These are phyloP conservation scores for Argya squamiceps DNA, from an alignment of 2,797 vertebrate species.

Conservation along the genomic window DNA sequence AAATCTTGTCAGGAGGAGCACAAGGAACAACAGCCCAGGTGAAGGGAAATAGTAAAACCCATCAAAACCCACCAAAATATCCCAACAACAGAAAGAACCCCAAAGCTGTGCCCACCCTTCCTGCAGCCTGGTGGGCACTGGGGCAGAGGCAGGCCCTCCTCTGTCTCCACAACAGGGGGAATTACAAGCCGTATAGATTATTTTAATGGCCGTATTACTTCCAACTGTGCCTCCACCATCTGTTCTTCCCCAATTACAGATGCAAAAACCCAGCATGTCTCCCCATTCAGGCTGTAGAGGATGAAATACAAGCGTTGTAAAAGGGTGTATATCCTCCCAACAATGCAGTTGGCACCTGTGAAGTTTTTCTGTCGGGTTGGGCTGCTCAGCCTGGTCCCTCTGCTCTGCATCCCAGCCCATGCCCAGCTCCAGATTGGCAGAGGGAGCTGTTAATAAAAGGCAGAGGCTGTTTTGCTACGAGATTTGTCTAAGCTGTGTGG, in stretches of 20 bases:
- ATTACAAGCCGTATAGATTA: constrained; percentile 78
- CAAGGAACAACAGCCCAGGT: neutral
- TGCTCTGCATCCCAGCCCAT: rapidly evolving
- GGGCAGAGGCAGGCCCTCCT: constrained; percentile 15
- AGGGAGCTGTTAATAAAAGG: neutral
- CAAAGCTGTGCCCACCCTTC: neutral
- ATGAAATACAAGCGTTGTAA: constrained; percentile 75
- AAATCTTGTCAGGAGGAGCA: neutral
- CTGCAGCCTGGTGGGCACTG: neutral
- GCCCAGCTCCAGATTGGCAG: rapidly evolving
- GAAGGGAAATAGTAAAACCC: neutral
- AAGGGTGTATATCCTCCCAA: constrained; percentile 71
- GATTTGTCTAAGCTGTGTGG: neutral
- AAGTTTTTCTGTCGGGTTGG: neutral
- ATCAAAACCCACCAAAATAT: neutral
- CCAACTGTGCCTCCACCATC: constrained; percentile 74
- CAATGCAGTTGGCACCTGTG: constrained; percentile 65
- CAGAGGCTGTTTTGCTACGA: neutral
- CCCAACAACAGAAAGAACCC: neutral
- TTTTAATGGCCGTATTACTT: constrained; percentile 78
- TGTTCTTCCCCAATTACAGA: constrained; percentile 79
- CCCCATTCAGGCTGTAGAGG: constrained; percentile 76
- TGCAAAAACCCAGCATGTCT: constrained; percentile 78
- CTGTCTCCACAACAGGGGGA: constrained; percentile 50
- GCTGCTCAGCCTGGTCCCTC: neutral